A percentile compares a stretch with the other conserved stretches of the same genome.
Evolutionary conservation across 2,888 invertebrate genomes (phyloP).

Genomic region (Ectropis crepuscularia): DNA sequence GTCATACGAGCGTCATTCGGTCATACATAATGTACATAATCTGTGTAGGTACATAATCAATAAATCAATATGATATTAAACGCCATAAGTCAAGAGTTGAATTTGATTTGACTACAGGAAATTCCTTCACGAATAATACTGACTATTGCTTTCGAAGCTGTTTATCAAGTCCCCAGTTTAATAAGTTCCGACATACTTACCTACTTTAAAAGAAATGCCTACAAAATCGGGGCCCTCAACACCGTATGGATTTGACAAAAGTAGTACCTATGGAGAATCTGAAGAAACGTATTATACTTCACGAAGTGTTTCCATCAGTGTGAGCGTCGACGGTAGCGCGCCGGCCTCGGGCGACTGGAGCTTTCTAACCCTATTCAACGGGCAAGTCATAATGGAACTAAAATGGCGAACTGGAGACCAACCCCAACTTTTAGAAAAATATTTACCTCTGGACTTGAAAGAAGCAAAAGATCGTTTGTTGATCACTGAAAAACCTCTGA

Average conservation of each 20-base stretch:
- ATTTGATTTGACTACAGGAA: too few species aligned
- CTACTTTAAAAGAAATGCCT: constrained; percentile 7
- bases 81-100: too few species aligned
- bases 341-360: constrained; percentile 56
- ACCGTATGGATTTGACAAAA: constrained; percentile 31
- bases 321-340: constrained; percentile 55
- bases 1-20: too few species aligned
- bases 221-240: constrained; percentile 1
- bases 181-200: too few species aligned
- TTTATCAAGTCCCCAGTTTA: too few species aligned
- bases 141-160: too few species aligned
- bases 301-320: constrained; percentile 48
- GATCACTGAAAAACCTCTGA: constrained; percentile 63
- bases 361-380: constrained; percentile 61
- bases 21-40: too few species aligned
- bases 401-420: constrained; percentile 57
- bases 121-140: too few species aligned
- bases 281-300: constrained; percentile 46
- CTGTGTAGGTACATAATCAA: too few species aligned
- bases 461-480: constrained; percentile 50
- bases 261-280: constrained; percentile 52
- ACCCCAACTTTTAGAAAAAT: constrained; percentile 39
- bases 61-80: too few species aligned
- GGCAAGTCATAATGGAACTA: constrained; percentile 54
- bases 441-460: constrained; percentile 61